Percentiles rank a stretch among this genome's conserved stretches.
Evolutionary conservation across 2,888 invertebrate species (phyloP).

Genomic region (Cheiracanthium punctorium): DNA sequence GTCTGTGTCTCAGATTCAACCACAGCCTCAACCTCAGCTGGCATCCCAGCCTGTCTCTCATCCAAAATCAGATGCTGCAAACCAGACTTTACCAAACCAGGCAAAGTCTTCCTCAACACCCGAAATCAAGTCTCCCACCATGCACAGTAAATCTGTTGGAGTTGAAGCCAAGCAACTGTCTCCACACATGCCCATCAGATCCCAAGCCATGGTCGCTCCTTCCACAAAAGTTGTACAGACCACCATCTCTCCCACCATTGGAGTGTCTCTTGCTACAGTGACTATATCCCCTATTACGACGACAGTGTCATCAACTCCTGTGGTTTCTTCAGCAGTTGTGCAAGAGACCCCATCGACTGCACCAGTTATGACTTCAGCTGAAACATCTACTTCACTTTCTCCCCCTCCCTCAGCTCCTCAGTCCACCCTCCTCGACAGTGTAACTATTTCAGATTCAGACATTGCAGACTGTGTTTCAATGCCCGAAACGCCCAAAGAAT

Average conservation of each 20-base stretch:
- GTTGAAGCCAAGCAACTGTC: conserved; percentile 23
- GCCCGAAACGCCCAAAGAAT: neutral
- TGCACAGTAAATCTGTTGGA: conserved; percentile 45
- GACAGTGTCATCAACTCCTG: conserved; percentile 12
- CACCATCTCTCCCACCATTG: neutral
- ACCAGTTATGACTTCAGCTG: neutral
- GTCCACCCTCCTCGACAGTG: neutral
- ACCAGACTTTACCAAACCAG: conserved; percentile 70
- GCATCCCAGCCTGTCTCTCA: conserved; percentile 27
- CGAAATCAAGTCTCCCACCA: conserved; percentile 41
- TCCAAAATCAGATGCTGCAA: conserved; percentile 72
- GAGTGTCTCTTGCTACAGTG: conserved; percentile 10
- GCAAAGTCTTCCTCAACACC: neutral
- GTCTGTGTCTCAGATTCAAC: conserved; percentile 19
- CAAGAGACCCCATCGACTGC: conserved; percentile 3
- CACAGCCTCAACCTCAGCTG: neutral
- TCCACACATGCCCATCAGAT: conserved; percentile 18
- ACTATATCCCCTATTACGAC: conserved; percentile 11
- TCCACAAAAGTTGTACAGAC: conserved; percentile 29
- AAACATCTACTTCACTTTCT: neutral
- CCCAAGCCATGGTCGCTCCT: conserved; percentile 52
- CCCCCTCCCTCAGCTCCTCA: conserved; percentile 11
- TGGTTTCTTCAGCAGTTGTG: neutral
- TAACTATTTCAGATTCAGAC: neutral
- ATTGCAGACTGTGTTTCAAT: neutral